Conservation (phyloP, 1,140 invertebrate species). For the Coptotermes formosanus region DNA sequence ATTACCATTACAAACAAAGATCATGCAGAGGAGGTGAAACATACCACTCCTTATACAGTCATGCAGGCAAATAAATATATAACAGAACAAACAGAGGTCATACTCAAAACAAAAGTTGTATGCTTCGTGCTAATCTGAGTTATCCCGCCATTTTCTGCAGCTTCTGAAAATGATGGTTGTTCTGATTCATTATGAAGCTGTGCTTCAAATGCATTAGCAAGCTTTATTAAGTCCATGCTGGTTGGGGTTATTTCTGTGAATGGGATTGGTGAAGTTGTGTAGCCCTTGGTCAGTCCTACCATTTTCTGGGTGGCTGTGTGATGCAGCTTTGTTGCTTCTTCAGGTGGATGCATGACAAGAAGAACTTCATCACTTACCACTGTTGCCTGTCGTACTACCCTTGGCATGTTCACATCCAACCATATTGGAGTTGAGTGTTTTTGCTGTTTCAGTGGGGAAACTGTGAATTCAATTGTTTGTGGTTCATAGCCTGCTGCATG, state of each 20-base stretch:
- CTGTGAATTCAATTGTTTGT: conserved; percentile 1
- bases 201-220: not conserved
- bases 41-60: not conserved
- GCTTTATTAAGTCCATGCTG: not conserved
- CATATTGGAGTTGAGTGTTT: not conserved
- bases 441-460: not conserved
- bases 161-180: not conserved
- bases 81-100: not conserved
- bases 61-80: not conserved
- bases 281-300: not conserved
- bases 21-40: not conserved
- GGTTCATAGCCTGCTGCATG: not conserved
- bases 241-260: not conserved
- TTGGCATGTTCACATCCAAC: not conserved
- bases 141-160: not conserved
- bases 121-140: not conserved
- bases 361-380: not conserved
- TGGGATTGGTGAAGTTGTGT: not conserved
- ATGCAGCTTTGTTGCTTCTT: not conserved
- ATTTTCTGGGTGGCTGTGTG: not conserved
- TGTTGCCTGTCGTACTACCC: not conserved
- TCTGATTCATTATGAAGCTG: not conserved
- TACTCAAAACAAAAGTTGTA: not conserved
- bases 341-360: not conserved
- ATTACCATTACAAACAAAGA: not conserved